These are phyloP conservation scores for Enteromius argenteus DNA, from an alignment of 2,797 vertebrate genomes.

Conservation along the genomic window DNA sequence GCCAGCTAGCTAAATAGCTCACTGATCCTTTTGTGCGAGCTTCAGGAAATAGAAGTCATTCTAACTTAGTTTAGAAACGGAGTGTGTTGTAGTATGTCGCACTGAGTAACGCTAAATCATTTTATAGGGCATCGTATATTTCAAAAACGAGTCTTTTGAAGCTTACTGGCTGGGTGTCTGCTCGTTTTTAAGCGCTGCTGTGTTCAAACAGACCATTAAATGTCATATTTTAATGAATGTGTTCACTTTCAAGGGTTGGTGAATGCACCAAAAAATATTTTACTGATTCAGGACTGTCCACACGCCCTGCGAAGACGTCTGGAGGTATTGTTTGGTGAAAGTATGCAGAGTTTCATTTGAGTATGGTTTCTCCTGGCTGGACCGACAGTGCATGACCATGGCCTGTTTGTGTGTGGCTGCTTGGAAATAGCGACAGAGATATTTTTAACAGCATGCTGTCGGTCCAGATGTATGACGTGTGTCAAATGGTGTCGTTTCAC, in stretches of 20 bases:
- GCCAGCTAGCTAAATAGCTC: constrained; percentile 12
- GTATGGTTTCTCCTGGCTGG: background rate
- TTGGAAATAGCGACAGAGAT: constrained; percentile 15
- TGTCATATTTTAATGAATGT: too few species aligned
- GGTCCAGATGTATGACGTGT: background rate
- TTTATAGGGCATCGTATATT: background rate
- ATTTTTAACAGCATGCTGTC: constrained; percentile 30
- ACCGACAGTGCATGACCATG: background rate
- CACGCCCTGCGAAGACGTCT: background rate
- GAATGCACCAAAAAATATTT: background rate
- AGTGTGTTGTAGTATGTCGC: background rate
- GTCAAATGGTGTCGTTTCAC: background rate
- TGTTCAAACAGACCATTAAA: background rate
- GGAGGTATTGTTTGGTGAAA: background rate
- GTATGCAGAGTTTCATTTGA: background rate
- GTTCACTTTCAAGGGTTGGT: background rate
- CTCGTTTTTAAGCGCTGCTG: background rate
- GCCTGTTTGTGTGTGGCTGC: background rate
- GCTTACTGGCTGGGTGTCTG: background rate
- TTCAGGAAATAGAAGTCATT: background rate
- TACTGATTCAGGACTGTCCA: background rate
- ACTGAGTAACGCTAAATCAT: background rate
- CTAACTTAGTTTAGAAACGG: background rate
- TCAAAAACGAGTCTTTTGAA: background rate
- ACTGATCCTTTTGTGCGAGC: background rate